phyloP scores from a whole-genome alignment of 2,113 vertebrate species.

The Sylvietta virens region DNA sequence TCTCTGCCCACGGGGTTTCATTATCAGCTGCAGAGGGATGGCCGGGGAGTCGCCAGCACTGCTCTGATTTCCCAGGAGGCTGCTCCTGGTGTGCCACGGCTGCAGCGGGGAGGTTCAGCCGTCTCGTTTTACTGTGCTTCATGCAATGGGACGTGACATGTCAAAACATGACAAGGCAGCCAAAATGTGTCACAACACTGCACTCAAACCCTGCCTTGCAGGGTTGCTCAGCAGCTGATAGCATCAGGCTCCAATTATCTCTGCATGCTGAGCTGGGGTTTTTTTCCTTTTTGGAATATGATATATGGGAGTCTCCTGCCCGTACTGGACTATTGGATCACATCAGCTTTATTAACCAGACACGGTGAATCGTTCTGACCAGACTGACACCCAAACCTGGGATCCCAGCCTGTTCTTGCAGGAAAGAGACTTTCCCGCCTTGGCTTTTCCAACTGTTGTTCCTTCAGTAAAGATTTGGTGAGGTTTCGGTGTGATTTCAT shows the following conservation, averaged over 20 bases:
- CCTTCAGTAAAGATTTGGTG: not conserved
- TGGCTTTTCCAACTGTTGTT: not conserved
- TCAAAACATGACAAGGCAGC: slow-evolving; percentile 49
- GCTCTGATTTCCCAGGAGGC: slow-evolving; percentile 59
- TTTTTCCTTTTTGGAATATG: not conserved
- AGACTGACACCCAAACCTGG: not conserved
- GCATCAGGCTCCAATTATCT: slow-evolving; percentile 34
- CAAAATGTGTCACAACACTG: slow-evolving; percentile 28
- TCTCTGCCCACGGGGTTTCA: not conserved
- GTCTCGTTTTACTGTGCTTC: not conserved
- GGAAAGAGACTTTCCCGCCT: not conserved
- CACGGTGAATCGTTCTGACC: not conserved
- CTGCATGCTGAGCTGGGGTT: not conserved
- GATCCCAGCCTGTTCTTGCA: not conserved
- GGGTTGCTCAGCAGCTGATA: slow-evolving; percentile 25
- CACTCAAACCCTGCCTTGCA: slow-evolving; percentile 2
- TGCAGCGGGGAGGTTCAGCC: not conserved
- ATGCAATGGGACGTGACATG: slow-evolving; percentile 9
- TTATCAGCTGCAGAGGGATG: not conserved
- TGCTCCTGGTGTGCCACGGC: not conserved
- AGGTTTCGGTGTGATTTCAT: not conserved
- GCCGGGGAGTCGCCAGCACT: not conserved
- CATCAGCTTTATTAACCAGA: not conserved
- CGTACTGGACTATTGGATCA: not conserved
- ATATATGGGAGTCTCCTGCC: not conserved